Evolutionary conservation across 2,888 invertebrate species (phyloP), one percentile per base, ranked within the genome.

Genomic region (Dysmachus trigonus): DNA sequence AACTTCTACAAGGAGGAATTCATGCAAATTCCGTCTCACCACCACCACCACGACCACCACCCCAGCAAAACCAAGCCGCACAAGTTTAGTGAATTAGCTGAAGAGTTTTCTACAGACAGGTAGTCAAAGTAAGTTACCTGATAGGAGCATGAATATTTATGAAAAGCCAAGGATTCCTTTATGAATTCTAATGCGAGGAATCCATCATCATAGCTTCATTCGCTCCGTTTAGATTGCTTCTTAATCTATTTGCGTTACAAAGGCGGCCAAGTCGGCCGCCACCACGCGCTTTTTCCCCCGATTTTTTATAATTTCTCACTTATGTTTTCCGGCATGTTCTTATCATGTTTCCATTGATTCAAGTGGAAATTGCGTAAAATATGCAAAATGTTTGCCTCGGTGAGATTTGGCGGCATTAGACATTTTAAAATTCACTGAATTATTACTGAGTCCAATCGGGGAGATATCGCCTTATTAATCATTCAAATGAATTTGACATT

Each of bases 131-230:
- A 82, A 62, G 62, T 82, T 82, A 82, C 62, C 82, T 62, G 62
- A 71, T 35, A 82, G 71, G 62, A 71, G 62, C 62, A 82, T 82
- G 82, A 82, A 82, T 82, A 82, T 82, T 82, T 71, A 82, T 82
- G 53, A 53, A 47, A 82, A 62, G 82, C 79, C 53, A 62, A 71
- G 15, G 71, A 35, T 18, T 81, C 31, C 71, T 82, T 82, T 82
- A 82, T 82, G 71, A 82, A 82, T 82, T 82, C 82, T 82, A 82
- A 82, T 82, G 33, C 53, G 62, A 35, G 82, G 7, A 47, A 82
- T 82, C 35, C 82, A 82, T 82, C 82, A 82, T 82, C 82, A 82
- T 71, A 82, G 41, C 82, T 82, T 73, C 79, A 30, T 53, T 31
- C 30, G 51, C 30, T 30, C 15, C 79, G 79, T 79, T 79, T 79